Evolutionary conservation across 2,888 invertebrate species (phyloP).

Genomic region (Napeogenes sylphis): DNA sequence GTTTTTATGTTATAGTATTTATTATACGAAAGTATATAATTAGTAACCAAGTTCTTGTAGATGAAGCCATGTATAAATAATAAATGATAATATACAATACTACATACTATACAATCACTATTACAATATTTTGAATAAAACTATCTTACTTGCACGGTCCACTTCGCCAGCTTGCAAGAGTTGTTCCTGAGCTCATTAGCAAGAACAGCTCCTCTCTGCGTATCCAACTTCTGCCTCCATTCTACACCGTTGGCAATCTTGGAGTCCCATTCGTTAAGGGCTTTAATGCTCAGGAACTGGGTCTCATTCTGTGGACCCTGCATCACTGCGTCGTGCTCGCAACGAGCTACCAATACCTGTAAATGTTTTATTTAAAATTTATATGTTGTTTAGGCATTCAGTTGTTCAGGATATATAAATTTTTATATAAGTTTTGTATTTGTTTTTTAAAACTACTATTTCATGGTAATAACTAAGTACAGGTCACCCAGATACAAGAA

Average conservation of each 20-base stretch:
- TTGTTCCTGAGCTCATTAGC: constrained; percentile 99
- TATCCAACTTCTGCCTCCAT: constrained; percentile 98
- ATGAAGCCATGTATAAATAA: too few species aligned
- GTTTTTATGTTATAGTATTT: too few species aligned
- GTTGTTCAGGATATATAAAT: too few species aligned
- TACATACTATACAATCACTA: background rate
- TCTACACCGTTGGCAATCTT: constrained; percentile 97
- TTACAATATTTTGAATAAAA: background rate
- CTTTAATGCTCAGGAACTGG: constrained; percentile 97
- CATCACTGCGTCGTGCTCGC: constrained; percentile 97
- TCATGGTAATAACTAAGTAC: too few species aligned
- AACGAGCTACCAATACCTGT: constrained; percentile 90
- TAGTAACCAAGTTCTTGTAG: too few species aligned
- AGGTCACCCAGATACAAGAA: too few species aligned
- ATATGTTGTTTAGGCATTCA: too few species aligned
- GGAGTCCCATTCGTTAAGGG: constrained; percentile 99
- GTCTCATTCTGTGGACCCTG: constrained; percentile 91
- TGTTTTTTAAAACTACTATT: too few species aligned
- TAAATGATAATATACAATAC: too few species aligned
- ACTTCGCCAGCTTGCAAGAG: constrained; percentile 99
- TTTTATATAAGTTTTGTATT: too few species aligned
- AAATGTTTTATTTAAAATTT: constrained; percentile 9
- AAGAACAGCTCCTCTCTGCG: constrained; percentile 97
- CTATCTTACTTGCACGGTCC: constrained; percentile 91
- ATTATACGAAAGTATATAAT: too few species aligned